phyloP scores from a whole-genome alignment of 2,888 invertebrate genomes.

The Drosophila paramelanica region DNA sequence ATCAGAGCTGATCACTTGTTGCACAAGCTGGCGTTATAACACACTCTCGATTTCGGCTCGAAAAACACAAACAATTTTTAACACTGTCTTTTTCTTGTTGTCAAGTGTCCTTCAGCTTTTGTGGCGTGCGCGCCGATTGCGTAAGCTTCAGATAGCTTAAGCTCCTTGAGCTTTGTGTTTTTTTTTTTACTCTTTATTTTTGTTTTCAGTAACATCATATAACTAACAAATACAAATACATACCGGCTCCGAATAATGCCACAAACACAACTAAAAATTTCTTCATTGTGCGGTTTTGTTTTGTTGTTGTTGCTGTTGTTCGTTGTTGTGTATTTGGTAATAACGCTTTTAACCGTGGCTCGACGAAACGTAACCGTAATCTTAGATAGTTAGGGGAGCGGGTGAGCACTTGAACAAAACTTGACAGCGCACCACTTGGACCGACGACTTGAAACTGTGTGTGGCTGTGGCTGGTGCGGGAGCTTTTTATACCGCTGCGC shows the following conservation, averaged over 20 bases:
- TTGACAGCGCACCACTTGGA: constrained; percentile 84
- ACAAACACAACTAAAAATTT: constrained; percentile 86
- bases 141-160: constrained; percentile 52
- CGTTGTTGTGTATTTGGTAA: constrained; percentile 32
- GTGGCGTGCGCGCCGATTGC: constrained; percentile 37
- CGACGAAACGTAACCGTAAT: constrained; percentile 64
- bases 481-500: constrained; percentile 86
- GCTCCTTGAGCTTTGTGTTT: constrained; percentile 21
- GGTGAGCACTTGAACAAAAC: constrained; percentile 71
- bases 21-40: constrained; percentile 72
- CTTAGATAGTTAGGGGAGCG: constrained; percentile 23
- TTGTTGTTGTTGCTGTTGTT: constrained; percentile 32
- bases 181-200: constrained; percentile 14
- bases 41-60: constrained; percentile 57
- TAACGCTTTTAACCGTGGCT: constrained; percentile 45
- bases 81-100: constrained; percentile 20
- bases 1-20: constrained; percentile 62
- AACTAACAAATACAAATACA: constrained; percentile 85
- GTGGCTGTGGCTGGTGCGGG: constrained; percentile 85
- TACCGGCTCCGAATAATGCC: constrained; percentile 89
- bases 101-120: constrained; percentile 68
- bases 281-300: constrained; percentile 84
- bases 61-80: constrained; percentile 22
- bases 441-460: constrained; percentile 85
- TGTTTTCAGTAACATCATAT: constrained; percentile 37